A percentile compares a stretch with the other conserved stretches of the same genome.
These are phyloP conservation scores for Oostethus manadensis DNA, from an alignment of 2,113 vertebrate genomes.

Conservation along the genomic window DNA sequence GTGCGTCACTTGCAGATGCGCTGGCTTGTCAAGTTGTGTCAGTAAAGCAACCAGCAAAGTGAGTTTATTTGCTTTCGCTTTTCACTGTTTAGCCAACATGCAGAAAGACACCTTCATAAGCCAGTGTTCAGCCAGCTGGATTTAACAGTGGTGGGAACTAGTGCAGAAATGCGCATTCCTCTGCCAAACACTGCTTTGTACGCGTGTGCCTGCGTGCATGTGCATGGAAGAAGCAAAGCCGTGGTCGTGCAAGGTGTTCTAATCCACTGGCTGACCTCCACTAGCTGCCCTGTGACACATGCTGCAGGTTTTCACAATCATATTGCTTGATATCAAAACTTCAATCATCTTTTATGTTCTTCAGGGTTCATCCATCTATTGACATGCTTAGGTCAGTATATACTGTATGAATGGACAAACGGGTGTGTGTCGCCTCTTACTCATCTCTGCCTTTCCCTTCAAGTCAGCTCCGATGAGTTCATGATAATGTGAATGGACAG, in stretches of 20 bases:
- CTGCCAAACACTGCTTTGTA: slow-evolving; percentile 17
- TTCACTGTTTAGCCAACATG: neutral
- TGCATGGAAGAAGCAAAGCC: slow-evolving; percentile 25
- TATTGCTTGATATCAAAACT: neutral
- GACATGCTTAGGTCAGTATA: no score
- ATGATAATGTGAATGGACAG: no score
- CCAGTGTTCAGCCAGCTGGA: slow-evolving; percentile 27
- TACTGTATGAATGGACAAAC: no score
- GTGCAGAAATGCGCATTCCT: slow-evolving; percentile 37
- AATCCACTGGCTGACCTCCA: slow-evolving; percentile 50
- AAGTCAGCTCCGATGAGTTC: no score
- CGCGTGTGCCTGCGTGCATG: slow-evolving; percentile 29
- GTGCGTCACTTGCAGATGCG: neutral
- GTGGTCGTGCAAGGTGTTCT: slow-evolving; percentile 42
- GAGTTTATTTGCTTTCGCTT: no score
- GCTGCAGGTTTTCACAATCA: neutral
- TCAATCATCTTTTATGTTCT: neutral
- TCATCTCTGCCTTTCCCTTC: no score
- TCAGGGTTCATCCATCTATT: no score
- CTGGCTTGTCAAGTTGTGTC: neutral
- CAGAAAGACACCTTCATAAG: slow-evolving; percentile 9
- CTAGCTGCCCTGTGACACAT: slow-evolving; percentile 21
- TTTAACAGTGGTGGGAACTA: slow-evolving; percentile 49
- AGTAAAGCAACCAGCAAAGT: neutral
- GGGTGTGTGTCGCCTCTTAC: no score